phyloP scores from a whole-genome alignment of 2,113 vertebrate species.

The Noturus placidus region DNA sequence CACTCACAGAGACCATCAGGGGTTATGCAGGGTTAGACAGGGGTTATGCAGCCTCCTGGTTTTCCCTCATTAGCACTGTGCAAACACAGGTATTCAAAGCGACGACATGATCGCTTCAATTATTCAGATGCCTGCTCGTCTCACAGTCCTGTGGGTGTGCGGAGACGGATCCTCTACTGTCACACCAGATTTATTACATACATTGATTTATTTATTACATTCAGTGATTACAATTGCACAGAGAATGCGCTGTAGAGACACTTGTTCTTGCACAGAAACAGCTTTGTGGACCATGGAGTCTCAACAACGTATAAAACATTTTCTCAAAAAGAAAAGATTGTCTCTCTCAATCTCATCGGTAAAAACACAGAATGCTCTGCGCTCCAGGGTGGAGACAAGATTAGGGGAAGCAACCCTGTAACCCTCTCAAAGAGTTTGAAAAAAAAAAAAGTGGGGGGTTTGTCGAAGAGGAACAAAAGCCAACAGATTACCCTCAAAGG shows the following conservation, averaged over 20 bases:
- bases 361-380: slow-evolving; percentile 5
- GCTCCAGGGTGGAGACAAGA: slow-evolving; percentile 29
- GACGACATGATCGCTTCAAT: slow-evolving; percentile 2
- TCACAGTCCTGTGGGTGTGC: slow-evolving; percentile 20
- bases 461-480: background rate
- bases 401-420: slow-evolving; percentile 14
- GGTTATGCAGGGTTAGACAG: too few relatives aligned
- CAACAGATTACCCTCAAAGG: background rate
- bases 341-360: slow-evolving; percentile 3
- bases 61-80: slow-evolving; percentile 19
- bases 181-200: slow-evolving; percentile 12
- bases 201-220: background rate
- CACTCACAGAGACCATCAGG: slow-evolving; percentile 20
- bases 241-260: slow-evolving; percentile 3
- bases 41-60: background rate
- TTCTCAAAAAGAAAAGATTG: background rate
- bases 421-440: background rate
- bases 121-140: background rate
- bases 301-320: slow-evolving; percentile 36
- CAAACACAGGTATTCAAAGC: slow-evolving; percentile 34
- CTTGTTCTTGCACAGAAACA: slow-evolving; percentile 24
- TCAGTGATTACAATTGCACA: background rate
- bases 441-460: background rate
- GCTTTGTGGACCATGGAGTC: background rate
- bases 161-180: slow-evolving; percentile 31